Evolutionary conservation across 2,797 vertebrate species (phyloP), one percentile per base, ranked within the genome.

Genomic region (Sebastes iracundus): DNA sequence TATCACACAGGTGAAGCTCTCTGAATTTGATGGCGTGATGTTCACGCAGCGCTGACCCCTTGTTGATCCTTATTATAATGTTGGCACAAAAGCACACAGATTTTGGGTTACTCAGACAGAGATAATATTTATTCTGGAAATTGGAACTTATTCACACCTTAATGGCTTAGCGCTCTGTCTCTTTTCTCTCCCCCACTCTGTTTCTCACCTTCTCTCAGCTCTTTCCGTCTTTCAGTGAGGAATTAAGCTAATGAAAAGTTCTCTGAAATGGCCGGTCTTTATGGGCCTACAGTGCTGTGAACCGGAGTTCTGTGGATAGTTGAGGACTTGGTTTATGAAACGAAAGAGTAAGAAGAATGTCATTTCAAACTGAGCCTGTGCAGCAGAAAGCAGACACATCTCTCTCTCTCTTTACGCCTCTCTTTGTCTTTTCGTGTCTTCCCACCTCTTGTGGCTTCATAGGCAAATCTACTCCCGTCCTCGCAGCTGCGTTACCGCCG

Each of bases 41-140:
- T 91, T 90, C 93, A 92, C 81, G 66, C 86, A 62, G 87, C 46
- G 49, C 75, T 91, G 87, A 93, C 92, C 90, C 76, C 80, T 79
- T 88, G 84, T 92, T 89, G 93, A 93, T 90, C 87, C 90, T 93
- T 90, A 94, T 95, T 95, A 94, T 88, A 85, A 95, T 91, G 92
- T 88, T 80, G 82, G 83, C 82, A 83, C 88, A 88, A 94, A 93
- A 87, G 83, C 90, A 89, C 84, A 88, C 91, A 92, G 87, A 93
- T 95, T 95, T 93, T 46, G 64, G 85, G 86, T 87, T 86, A 86
- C 90, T 92, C 93, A 94, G 90, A 92, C 92, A 92, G 88, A 94
- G 92, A 94, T 95, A 95, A 96, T 96, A 95, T 96, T 96, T 96
- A 93, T 94, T 95, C 95, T 93, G 88, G 84, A 93, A 95, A 96